phyloP scores from a whole-genome alignment of 1,140 invertebrate genomes.

The Micrasema minimum region DNA sequence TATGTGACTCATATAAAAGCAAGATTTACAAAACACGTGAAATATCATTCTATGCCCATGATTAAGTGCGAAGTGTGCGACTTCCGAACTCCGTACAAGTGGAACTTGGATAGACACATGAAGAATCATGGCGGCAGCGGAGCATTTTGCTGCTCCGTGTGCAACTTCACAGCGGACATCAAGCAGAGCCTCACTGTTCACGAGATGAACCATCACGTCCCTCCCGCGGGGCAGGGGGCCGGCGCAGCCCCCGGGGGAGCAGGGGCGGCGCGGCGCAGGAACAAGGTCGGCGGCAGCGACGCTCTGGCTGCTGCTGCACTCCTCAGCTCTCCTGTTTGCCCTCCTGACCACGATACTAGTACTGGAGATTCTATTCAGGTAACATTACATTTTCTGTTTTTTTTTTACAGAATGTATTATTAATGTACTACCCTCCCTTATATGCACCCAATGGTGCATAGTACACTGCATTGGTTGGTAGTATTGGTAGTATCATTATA shows the following conservation, averaged over 20 bases:
- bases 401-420: background rate
- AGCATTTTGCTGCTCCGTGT: constrained; percentile 85
- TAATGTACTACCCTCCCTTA: too few relatives aligned
- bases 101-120: constrained; percentile 93
- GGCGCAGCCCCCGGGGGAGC: constrained; percentile 51
- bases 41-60: constrained; percentile 93
- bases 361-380: constrained; percentile 40
- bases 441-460: too few relatives aligned
- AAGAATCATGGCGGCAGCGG: constrained; percentile 88
- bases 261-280: constrained; percentile 61
- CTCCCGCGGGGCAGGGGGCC: constrained; percentile 66
- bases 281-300: constrained; percentile 78
- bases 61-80: constrained; percentile 93
- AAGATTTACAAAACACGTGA: constrained; percentile 93
- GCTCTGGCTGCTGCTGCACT: constrained; percentile 59
- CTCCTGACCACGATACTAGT: constrained; percentile 29
- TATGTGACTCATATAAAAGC: constrained; percentile 91
- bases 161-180: constrained; percentile 92
- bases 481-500: too few relatives aligned
- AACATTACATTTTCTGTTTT: background rate
- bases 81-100: constrained; percentile 92
- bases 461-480: too few relatives aligned
- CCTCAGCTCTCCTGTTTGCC: constrained; percentile 41
- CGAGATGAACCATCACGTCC: constrained; percentile 88
- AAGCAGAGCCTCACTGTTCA: constrained; percentile 93